Percentiles rank a stretch among this genome's conserved stretches.
phyloP scores from a whole-genome alignment of 1,140 invertebrate species.

The honey bee (Apis mellifera) region Amel_HAv3.1 CM009931.2:19838001-19838500 shows the following conservation, averaged over 20 bases:
- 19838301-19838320: slow-evolving; percentile 36
- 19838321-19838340: slow-evolving; percentile 60
- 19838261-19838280: slow-evolving; percentile 75
- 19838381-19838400: not conserved
- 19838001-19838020: slow-evolving; percentile 31
- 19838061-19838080: slow-evolving; percentile 69
- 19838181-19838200: slow-evolving; percentile 69
- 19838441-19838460: too few species aligned
- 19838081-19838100: slow-evolving; percentile 64
- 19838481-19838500: not conserved
- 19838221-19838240: slow-evolving; percentile 72
- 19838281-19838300: slow-evolving; percentile 74
- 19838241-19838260: slow-evolving; percentile 71
- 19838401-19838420: not conserved
- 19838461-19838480: not conserved
- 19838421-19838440: too few species aligned
- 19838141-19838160: slow-evolving; percentile 71
- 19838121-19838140: slow-evolving; percentile 65
- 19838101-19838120: slow-evolving; percentile 52
- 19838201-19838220: slow-evolving; percentile 73
- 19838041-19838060: slow-evolving; percentile 52
- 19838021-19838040: slow-evolving; percentile 26
- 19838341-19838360: slow-evolving; percentile 58
- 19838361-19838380: not conserved
- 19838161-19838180: slow-evolving; percentile 70